Evolutionary conservation across 2,113 vertebrate species (phyloP), one percentile per base, ranked within the genome.

Genomic region (Centropristis striata): DNA sequence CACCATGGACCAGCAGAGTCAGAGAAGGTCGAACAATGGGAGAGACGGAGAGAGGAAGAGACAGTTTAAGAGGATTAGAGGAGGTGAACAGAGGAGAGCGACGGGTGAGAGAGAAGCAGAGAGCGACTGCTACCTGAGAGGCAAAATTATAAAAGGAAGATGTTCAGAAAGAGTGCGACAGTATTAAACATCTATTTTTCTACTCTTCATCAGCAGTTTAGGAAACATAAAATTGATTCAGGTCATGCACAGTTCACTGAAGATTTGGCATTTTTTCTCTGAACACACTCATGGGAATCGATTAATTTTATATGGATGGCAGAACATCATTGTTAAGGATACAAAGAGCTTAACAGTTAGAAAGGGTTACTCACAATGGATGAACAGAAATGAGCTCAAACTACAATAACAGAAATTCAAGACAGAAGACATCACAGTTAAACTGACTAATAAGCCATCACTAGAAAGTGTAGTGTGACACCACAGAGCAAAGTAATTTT

Each of bases 51-150:
- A 44, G 23, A 65, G 49, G 69, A 58, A 54, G 73, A 74, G 73
- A 60, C 64, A 0, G 47, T 60, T 37, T 76, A 83, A 88, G 84
- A 57, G 77, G 88, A 88, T 88, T 88, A 87, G 55, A 75, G 78
- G 18, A 71, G 74, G 76, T 69, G 71, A 86, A 69, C 51, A 47
- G 76, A 47, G 18, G 73, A 21, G 58, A 69, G 46, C 13, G 27
- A 54, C 14, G 36, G 49, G 42, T 6, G 5, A 49, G 41, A 41
- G 25, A 51, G 61, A 54, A 36, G 53, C 53, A 12, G 36, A 37
- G 13, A 51, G 50, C 15, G 59, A 37, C 46, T n/a, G 44, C 20
- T 21, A 75, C 74, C 76, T 64, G 75, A 69, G 78, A 66, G 47
- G 66, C 0, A 49, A 28, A 76, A 69, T 28, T 0, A 57, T 46